Conservation (phyloP, 1,140 invertebrate genomes). For the Agrypnia vestita region DNA sequence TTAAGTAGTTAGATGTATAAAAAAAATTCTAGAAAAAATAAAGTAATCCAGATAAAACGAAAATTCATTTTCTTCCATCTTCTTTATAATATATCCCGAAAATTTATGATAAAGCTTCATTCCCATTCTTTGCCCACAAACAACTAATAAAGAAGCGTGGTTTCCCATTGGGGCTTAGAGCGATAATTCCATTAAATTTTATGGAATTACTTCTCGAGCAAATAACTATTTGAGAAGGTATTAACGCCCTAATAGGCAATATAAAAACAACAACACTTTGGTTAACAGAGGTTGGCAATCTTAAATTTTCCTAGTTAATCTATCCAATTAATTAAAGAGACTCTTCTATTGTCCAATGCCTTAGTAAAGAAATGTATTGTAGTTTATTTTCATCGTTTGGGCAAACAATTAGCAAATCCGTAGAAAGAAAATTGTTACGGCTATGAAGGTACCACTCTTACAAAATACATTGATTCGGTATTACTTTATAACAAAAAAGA, state of each 20-base stretch:
- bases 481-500: no score
- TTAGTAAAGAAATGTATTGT: no score
- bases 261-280: constrained; percentile 28
- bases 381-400: no score
- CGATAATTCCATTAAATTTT: constrained; percentile 31
- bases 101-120: not conserved
- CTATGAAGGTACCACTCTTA: no score
- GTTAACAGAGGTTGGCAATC: not conserved
- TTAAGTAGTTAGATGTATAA: no score
- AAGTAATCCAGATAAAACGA: no score
- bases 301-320: constrained; percentile 4
- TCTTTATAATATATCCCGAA: not conserved
- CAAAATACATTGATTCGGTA: no score
- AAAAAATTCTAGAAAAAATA: no score
- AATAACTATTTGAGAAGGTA: constrained; percentile 28
- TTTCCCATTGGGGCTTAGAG: constrained; percentile 2
- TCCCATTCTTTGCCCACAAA: constrained; percentile 6
- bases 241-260: constrained; percentile 23
- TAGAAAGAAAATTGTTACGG: no score
- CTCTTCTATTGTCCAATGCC: no score
- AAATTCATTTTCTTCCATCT: not conserved
- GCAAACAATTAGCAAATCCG: no score
- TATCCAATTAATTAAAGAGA: not conserved
- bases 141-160: constrained; percentile 8
- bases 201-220: constrained; percentile 13